phyloP scores from a whole-genome alignment of 2,113 vertebrate genomes.

The Spea bombifrons region DNA sequence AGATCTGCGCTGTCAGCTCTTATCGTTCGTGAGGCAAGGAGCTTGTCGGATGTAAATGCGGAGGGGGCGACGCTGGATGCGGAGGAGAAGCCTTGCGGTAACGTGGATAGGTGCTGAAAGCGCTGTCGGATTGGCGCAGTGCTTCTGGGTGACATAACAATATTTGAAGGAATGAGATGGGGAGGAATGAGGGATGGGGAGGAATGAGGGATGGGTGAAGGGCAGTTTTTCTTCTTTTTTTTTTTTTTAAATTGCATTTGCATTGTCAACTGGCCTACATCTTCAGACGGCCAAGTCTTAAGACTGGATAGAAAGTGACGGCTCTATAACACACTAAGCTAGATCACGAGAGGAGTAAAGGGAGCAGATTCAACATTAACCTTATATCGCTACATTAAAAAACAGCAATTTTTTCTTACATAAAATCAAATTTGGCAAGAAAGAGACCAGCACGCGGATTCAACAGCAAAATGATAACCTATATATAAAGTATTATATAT shows the following conservation, averaged over 20 bases:
- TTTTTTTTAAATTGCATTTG: constrained; percentile 45
- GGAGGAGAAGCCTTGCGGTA: constrained; percentile 57
- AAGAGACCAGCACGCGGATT: no score
- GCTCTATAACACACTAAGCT: constrained; percentile 7
- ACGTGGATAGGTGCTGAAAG: constrained; percentile 54
- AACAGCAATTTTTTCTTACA: no score
- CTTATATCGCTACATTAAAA: no score
- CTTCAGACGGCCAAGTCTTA: constrained; percentile 30
- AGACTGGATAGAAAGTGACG: constrained; percentile 45
- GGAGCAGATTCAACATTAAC: no score
- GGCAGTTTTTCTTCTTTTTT: neutral
- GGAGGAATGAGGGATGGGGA: constrained; percentile 35
- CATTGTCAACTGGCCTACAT: constrained; percentile 39
- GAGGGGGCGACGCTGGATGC: constrained; percentile 55
- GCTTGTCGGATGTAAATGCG: constrained; percentile 69
- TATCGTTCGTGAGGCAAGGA: constrained; percentile 66
- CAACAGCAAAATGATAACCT: no score
- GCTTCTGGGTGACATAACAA: constrained; percentile 51
- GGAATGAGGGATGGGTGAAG: constrained; percentile 27
- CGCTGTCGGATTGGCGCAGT: constrained; percentile 40
- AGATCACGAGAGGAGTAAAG: constrained; percentile 10
- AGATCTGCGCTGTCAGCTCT: constrained; percentile 74
- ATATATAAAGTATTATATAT: no score
- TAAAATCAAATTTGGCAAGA: no score
- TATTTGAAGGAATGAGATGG: constrained; percentile 53